Conservation (phyloP, 2,113 vertebrate species). For the Spea bombifrons region DNA sequence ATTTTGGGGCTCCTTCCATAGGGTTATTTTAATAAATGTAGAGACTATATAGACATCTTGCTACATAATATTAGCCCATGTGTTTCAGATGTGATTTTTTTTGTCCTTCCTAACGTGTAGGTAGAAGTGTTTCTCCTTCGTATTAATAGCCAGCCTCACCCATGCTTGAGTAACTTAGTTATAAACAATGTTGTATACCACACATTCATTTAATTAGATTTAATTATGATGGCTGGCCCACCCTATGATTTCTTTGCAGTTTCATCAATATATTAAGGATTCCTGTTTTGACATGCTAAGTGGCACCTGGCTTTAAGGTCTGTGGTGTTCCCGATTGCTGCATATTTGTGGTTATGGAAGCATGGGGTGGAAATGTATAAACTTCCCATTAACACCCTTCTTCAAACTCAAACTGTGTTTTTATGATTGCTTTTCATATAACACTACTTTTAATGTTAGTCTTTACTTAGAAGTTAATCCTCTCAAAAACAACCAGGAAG, state of each 20-base stretch:
- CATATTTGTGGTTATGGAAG: slow-evolving; percentile 41
- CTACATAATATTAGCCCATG: too few relatives aligned
- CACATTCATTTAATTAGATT: not conserved
- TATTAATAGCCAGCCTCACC: too few relatives aligned
- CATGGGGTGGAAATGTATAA: slow-evolving; percentile 41
- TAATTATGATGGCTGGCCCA: not conserved
- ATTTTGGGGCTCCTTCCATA: too few relatives aligned
- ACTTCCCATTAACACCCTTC: slow-evolving; percentile 41
- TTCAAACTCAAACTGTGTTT: slow-evolving; percentile 24
- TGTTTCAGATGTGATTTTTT: too few relatives aligned
- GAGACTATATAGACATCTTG: too few relatives aligned
- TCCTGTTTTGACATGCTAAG: slow-evolving; percentile 11
- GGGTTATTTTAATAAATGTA: too few relatives aligned
- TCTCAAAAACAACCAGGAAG: slow-evolving; percentile 34
- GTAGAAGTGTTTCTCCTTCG: too few relatives aligned
- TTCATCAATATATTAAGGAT: not conserved
- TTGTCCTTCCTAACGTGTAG: too few relatives aligned
- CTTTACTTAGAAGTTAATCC: slow-evolving; percentile 33
- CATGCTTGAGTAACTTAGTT: too few relatives aligned
- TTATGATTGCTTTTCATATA: slow-evolving; percentile 40
- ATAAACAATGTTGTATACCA: too few relatives aligned
- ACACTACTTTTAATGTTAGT: slow-evolving; percentile 38
- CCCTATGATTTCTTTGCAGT: not conserved
- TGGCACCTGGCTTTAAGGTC: slow-evolving; percentile 6
- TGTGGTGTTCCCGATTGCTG: slow-evolving; percentile 10